Percentiles rank a stretch among this genome's conserved stretches.
Conservation (phyloP, 1,140 invertebrate genomes). For the Mesaphorura yosii region DNA sequence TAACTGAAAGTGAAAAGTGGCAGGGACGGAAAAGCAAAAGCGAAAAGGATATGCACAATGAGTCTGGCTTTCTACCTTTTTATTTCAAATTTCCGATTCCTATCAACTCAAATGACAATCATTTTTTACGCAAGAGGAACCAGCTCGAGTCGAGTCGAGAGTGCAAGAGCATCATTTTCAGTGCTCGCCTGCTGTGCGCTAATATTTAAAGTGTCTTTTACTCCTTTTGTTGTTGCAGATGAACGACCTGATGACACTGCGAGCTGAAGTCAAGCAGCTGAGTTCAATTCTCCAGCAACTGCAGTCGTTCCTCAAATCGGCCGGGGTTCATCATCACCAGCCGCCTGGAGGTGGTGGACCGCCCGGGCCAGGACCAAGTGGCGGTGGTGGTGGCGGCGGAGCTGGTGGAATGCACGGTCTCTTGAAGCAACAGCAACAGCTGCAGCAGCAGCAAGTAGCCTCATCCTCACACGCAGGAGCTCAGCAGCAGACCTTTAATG, state of each 20-base stretch:
- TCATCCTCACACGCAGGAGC: constrained; percentile 18
- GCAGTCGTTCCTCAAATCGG: constrained; percentile 30
- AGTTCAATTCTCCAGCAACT: constrained; percentile 40
- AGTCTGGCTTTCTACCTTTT: no score
- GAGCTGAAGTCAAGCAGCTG: constrained; percentile 53
- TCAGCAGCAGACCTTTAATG: constrained; percentile 14
- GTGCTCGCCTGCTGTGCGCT: no score
- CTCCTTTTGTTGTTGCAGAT: constrained; percentile 40
- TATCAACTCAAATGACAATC: no score
- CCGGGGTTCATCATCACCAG: constrained; percentile 7
- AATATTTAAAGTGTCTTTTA: no score
- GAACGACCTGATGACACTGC: constrained; percentile 51
- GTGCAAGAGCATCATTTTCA: no score
- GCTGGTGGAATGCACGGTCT: constrained; percentile 7
- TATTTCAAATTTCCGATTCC: no score
- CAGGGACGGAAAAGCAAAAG: no score
- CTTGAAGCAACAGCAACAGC: constrained; percentile 5
- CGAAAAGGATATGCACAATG: no score
- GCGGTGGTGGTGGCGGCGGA: constrained; percentile 20
- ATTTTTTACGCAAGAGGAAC: no score
- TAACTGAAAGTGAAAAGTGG: no score
- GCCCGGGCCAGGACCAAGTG: constrained; percentile 12
- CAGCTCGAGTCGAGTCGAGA: no score
- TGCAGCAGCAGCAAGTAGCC: constrained; percentile 3
- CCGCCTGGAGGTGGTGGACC: constrained; percentile 1